These are phyloP conservation scores for Xestia ashworthii DNA, from an alignment of 2,888 invertebrate genomes.

Conservation along the genomic window DNA sequence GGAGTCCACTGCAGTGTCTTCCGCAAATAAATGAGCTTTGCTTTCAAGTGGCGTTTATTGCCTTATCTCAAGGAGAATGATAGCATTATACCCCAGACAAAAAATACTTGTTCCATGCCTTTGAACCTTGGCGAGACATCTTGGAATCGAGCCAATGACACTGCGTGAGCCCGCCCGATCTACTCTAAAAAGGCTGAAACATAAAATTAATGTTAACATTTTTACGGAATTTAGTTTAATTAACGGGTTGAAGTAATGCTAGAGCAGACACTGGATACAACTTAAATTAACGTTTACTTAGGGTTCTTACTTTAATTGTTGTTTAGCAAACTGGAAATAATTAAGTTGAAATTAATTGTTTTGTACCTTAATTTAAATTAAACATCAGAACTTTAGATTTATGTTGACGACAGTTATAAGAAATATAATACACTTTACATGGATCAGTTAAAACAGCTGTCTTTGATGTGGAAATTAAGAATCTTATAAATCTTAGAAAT, in stretches of 20 bases:
- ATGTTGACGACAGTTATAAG: not conserved
- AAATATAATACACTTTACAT: not conserved
- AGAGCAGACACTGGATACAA: conserved; percentile 16
- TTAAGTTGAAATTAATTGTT: conserved; percentile 26
- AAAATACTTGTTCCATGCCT: conserved; percentile 86
- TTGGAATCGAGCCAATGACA: conserved; percentile 86
- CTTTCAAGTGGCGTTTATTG: conserved; percentile 87
- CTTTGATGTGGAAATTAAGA: too few species aligned
- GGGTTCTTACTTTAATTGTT: conserved; percentile 22
- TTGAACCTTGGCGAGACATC: conserved; percentile 88
- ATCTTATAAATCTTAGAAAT: too few species aligned
- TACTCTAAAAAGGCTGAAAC: conserved; percentile 76
- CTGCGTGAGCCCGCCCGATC: conserved; percentile 77
- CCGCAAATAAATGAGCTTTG: conserved; percentile 84
- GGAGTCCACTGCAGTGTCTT: conserved; percentile 81
- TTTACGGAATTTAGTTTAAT: conserved; percentile 65
- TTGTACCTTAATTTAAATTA: conserved; percentile 4
- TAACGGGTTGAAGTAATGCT: conserved; percentile 58
- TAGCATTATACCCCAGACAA: conserved; percentile 80
- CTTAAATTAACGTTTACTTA: conserved; percentile 38
- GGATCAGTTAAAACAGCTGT: not conserved
- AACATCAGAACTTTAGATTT: conserved; percentile 15
- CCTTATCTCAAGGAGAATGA: conserved; percentile 87
- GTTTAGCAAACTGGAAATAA: conserved; percentile 37
- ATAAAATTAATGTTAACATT: conserved; percentile 59